phyloP scores from a whole-genome alignment of 1,140 invertebrate genomes.

The Sinella curviseta region DNA sequence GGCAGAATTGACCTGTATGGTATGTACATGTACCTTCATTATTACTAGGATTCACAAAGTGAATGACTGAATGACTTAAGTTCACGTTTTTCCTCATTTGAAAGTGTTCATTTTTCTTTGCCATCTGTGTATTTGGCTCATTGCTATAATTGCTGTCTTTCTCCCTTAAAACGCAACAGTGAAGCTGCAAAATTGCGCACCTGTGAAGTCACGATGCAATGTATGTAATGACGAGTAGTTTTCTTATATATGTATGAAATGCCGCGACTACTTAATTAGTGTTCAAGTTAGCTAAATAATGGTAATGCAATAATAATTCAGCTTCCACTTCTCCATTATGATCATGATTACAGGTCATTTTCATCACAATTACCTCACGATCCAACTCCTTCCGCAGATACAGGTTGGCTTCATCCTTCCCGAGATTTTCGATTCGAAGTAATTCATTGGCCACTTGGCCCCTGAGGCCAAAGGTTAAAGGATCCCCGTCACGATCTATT shows the following conservation, averaged over 20 bases:
- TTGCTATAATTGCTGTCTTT: not conserved
- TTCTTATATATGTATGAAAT: too few relatives aligned
- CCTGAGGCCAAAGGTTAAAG: conserved; percentile 76
- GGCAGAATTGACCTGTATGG: too few relatives aligned
- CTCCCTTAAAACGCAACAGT: not conserved
- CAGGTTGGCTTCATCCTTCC: conserved; percentile 78
- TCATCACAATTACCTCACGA: conserved; percentile 68
- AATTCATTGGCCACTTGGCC: conserved; percentile 74
- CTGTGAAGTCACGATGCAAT: not conserved
- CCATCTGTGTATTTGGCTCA: not conserved
- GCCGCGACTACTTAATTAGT: not conserved
- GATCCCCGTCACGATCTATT: conserved; percentile 80
- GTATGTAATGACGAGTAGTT: too few relatives aligned
- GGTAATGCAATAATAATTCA: not conserved
- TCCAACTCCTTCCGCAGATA: conserved; percentile 86
- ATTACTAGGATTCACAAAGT: too few relatives aligned
- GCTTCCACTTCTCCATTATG: too few relatives aligned
- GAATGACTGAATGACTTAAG: not conserved
- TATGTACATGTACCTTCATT: too few relatives aligned
- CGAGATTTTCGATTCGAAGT: conserved; percentile 77
- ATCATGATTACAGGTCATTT: not conserved
- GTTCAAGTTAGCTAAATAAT: not conserved
- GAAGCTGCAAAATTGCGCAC: not conserved
- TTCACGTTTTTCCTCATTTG: not conserved
- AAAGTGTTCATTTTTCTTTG: not conserved